These are phyloP conservation scores for Pachyuromys duprasi DNA, from an alignment of 2,797 vertebrate species.

Conservation along the genomic window DNA sequence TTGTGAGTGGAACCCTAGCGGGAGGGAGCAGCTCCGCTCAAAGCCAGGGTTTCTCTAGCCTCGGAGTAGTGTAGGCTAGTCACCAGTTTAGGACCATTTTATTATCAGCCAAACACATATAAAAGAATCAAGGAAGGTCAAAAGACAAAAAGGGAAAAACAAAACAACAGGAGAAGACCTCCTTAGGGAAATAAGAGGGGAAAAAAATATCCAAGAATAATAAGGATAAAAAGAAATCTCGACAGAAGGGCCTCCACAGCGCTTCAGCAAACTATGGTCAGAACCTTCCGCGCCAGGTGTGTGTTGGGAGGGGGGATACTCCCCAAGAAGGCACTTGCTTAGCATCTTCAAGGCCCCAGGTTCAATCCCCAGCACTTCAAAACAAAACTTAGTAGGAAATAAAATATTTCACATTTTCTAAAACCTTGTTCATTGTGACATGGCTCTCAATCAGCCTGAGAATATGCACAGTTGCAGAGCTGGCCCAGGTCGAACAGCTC, in stretches of 20 bases:
- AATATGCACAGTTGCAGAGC: neutral
- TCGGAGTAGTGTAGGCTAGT: neutral
- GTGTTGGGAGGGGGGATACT: neutral
- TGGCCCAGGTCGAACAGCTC: neutral
- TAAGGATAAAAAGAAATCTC: neutral
- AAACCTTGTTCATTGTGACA: neutral
- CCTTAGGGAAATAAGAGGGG: neutral
- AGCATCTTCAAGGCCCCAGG: neutral
- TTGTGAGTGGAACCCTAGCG: neutral
- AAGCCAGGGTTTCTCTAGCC: conserved; percentile 17
- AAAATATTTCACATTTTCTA: neutral
- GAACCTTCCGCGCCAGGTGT: neutral
- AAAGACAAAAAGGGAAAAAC: neutral
- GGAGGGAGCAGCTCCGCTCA: neutral
- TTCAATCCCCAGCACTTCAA: neutral
- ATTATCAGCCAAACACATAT: neutral
- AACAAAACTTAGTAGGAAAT: conserved; percentile 28
- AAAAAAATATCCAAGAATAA: neutral
- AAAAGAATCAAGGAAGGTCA: neutral
- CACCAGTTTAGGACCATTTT: neutral
- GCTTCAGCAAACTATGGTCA: neutral
- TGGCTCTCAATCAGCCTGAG: neutral
- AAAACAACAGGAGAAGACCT: neutral
- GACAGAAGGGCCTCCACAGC: neutral
- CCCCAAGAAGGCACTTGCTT: neutral